Evolutionary conservation across 1,140 invertebrate species (phyloP), one percentile per base, ranked within the genome.

Genomic region (Drosophila melanica): DNA sequence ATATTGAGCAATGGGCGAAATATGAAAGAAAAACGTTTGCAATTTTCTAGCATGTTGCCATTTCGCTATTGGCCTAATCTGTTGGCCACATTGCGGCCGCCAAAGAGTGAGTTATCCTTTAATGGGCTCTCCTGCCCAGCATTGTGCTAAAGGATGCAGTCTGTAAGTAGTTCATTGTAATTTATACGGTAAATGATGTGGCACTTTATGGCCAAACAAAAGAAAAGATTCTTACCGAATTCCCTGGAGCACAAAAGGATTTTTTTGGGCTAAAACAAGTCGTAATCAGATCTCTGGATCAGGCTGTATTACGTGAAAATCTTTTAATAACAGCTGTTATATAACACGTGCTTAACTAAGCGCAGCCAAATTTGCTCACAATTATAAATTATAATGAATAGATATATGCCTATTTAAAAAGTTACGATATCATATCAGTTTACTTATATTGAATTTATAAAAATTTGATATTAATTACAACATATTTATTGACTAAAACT

Each of bases 101-200:
- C 9, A 9, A 59, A 63, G 69, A 79, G 75, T 79, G 75, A 78
- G 64, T 78, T 48, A 69, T 69, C 68, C 77, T 68, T 62, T 57
- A 70, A 78, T 78, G 45, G 58, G 37, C 51, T 58, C n/a, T 5
- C 2, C 2, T 27, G 27, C 5, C 27, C 30, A n/a, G n/a, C 1
- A 35, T 27, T 65, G 37, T 44, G 37, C 14, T n/a, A 68, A 60
- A 62, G 66, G 67, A 69, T 69, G 48, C 42, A 11, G 42, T 59
- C 11, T 11, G 1, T 59, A 62, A 69, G 55, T 27, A 47, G 33
- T 69, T 33, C 60, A 51, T 44, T 59, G 69, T 20, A 70, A 41
- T 27, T 18, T 37, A 50, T 50, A 42, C 14, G 16, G n/a, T 33
- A 58, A 44, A 66, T 72, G 69, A 72, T 66, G 18, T 23, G 39